A percentile compares a stretch with the other conserved stretches of the same genome.
Evolutionary conservation across 2,888 invertebrate species (phyloP).

Genomic region (Gastrophysa polygoni): DNA sequence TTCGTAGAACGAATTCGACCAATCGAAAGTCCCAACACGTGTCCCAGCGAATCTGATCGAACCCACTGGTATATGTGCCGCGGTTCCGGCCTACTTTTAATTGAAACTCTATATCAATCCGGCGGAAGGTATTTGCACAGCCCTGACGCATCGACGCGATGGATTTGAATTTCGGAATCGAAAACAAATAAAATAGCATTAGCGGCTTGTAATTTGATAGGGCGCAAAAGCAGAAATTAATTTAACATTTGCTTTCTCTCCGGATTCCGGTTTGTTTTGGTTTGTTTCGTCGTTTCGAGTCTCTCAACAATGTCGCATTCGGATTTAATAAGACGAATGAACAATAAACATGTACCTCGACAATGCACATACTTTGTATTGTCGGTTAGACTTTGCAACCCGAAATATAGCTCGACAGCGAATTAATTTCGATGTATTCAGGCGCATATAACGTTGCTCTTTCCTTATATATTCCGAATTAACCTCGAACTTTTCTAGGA

Average conservation of each 20-base stretch:
- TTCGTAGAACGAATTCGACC: too few species aligned
- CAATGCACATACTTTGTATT: too few species aligned
- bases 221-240: conserved; percentile 18
- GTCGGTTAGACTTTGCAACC: background rate
- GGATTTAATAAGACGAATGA: conserved; percentile 32
- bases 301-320: conserved; percentile 24
- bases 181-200: conserved; percentile 24
- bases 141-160: background rate
- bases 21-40: background rate
- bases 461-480: background rate
- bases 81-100: background rate
- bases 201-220: conserved; percentile 21
- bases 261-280: conserved; percentile 11
- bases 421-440: background rate
- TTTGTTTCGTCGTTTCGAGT: conserved; percentile 17
- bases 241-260: conserved; percentile 2
- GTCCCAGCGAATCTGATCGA: background rate
- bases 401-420: background rate
- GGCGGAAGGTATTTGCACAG: background rate
- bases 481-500: too few species aligned
- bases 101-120: conserved; percentile 5
- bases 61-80: background rate
- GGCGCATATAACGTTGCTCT: background rate
- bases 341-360: conserved; percentile 19
- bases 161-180: conserved; percentile 8